Evolutionary conservation across 2,797 vertebrate genomes (phyloP), one percentile per base, ranked within the genome.

Genomic region (Notamacropus eugenii): DNA sequence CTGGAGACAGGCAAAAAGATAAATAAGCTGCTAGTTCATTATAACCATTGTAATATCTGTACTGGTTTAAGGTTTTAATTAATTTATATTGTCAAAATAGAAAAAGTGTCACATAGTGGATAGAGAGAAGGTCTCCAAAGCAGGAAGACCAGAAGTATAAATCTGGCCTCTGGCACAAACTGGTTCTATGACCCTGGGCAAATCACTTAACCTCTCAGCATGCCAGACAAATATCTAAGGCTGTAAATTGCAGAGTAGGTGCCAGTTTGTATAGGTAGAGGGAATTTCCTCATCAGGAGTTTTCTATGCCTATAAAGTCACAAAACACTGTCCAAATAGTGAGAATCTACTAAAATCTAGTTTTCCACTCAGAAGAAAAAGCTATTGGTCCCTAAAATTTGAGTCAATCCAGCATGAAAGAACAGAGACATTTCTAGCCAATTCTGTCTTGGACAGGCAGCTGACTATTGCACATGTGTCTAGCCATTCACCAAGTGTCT

Each of bases 401-500:
- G 95, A 1, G 14, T 95, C 46, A 95, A 9, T 93, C 90, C 54
- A 58, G 5, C 46, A 5, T 34, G 34, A 46, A 74, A 96, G 0
- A 50, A 90, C 95, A 67, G 93, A 3, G 55, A 95, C 56, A 55
- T 52, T 96, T 97, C 93, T 0, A 0, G 93, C 96, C 95, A 97
- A 97, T 91, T 50, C 90, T 92, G 31, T 94, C 50, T 91, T 87
- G 93, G 29, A 55, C 29, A 29, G 16, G 90, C 74, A 40, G 92
- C 58, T 94, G 57, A 95, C 55, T 34, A 93, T 90, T 95, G 62
- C 82, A 94, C 94, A 24, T 94, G 46, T 95, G 95, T 56, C 94
- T 95, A 96, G 90, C 46, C 93, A 93, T 93, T 96, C 94, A 91
- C 97, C 92, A 95, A 95, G 95, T 74, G 92, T 91, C 62, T 95